These are phyloP conservation scores for Drosophila lacteicornis DNA, from an alignment of 1,140 invertebrate genomes.

Conservation along the genomic window DNA sequence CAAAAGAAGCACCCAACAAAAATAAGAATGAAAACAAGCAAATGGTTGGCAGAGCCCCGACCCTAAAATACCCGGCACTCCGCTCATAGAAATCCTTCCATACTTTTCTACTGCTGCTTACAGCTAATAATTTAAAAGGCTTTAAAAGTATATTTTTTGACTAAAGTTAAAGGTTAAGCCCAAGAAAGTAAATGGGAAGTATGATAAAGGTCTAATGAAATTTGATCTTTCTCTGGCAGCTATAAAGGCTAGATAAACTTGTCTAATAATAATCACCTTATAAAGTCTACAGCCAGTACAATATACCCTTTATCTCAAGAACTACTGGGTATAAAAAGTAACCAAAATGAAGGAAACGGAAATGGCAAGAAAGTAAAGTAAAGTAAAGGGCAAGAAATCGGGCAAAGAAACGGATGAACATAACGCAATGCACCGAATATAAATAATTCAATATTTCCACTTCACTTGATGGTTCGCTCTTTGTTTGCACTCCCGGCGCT, in stretches of 20 bases:
- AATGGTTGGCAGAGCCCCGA: neutral
- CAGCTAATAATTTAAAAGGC: neutral
- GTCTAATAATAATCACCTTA: neutral
- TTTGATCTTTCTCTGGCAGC: no score
- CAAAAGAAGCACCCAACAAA: conserved; percentile 63
- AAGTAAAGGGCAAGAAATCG: conserved; percentile 14
- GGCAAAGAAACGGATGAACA: conserved; percentile 58
- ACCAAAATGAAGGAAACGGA: conserved; percentile 53
- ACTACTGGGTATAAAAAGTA: conserved; percentile 4
- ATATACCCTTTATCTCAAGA: neutral
- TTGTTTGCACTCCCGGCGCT: conserved; percentile 57
- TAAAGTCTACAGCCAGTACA: no score
- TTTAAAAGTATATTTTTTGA: no score
- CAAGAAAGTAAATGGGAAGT: no score
- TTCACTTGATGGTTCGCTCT: conserved; percentile 66
- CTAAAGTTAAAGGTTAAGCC: no score
- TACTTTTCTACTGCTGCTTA: neutral
- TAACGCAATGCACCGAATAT: conserved; percentile 81
- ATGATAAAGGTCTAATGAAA: no score
- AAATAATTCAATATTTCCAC: conserved; percentile 84
- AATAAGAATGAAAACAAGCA: conserved; percentile 24
- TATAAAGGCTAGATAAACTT: neutral
- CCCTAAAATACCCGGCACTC: conserved; percentile 4
- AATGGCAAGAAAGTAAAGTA: conserved; percentile 35
- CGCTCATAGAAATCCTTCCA: neutral